Conservation (phyloP, 2,113 vertebrate genomes). For the Xenus cinereus region DNA sequence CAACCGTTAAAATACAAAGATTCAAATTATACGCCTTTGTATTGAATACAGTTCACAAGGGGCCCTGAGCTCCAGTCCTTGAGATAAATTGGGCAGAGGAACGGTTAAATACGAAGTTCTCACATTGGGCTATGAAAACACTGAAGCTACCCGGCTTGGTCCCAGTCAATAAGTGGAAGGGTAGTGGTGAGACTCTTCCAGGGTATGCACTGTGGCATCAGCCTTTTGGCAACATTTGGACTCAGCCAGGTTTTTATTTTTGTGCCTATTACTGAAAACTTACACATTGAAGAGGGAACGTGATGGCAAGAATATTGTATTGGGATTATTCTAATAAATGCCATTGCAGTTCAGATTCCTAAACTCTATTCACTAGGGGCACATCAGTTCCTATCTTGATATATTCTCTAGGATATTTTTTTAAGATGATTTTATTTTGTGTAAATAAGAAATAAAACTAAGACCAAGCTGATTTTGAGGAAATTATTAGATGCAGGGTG, state of each 20-base stretch:
- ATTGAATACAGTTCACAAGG: not conserved
- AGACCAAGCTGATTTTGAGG: not conserved
- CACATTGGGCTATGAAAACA: not conserved
- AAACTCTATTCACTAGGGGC: not conserved
- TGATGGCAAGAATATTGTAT: not conserved
- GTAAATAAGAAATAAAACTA: not conserved
- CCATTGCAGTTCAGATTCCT: not conserved
- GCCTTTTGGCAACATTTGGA: not conserved
- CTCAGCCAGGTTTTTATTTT: not conserved
- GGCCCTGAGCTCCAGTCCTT: not conserved
- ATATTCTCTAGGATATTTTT: not conserved
- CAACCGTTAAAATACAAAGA: not conserved
- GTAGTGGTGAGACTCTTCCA: not conserved
- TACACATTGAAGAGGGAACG: not conserved
- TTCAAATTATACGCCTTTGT: not conserved
- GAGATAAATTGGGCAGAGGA: not conserved
- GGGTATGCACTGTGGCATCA: not conserved
- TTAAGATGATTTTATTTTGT: not conserved
- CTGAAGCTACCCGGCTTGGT: not conserved
- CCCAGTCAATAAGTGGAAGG: rapidly evolving
- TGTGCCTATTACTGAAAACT: not conserved
- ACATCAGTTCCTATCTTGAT: not conserved
- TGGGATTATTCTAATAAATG: not conserved
- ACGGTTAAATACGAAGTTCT: not conserved
- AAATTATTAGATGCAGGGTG: not conserved